phyloP scores from a whole-genome alignment of 1,140 invertebrate species.

The Musca vetustissima region DNA sequence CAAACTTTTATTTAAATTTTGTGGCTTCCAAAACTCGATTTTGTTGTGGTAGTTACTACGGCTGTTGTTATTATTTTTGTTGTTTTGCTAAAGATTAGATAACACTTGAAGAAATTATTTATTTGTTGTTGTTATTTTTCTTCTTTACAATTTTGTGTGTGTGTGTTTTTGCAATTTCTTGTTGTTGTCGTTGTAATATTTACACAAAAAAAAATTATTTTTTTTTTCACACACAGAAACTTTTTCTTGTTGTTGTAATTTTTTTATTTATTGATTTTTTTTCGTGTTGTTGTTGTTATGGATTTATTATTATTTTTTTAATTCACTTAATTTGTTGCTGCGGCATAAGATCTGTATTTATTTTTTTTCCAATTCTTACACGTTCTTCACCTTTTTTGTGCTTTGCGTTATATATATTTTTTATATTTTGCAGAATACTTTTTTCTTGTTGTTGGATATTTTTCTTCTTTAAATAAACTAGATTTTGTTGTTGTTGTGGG shows the following conservation, averaged over 20 bases:
- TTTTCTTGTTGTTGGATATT: slow-evolving; percentile 22
- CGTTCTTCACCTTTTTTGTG: slow-evolving; percentile 14
- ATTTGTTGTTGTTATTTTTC: no score
- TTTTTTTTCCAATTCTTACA: slow-evolving; percentile 8
- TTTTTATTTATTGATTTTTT: no score
- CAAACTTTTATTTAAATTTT: no score
- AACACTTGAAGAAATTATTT: slow-evolving; percentile 5
- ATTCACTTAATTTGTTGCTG: not conserved
- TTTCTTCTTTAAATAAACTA: slow-evolving; percentile 30
- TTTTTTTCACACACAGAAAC: no score
- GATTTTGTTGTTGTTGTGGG: not conserved
- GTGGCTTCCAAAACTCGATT: no score
- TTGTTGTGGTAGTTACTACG: not conserved
- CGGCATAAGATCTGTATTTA: not conserved
- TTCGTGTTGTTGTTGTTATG: slow-evolving; percentile 13
- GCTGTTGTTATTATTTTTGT: no score
- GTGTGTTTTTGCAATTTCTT: no score
- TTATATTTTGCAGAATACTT: slow-evolving; percentile 3
- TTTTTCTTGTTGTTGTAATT: not conserved
- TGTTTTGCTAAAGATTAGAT: not conserved
- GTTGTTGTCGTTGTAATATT: slow-evolving; percentile 4
- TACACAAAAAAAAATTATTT: no score
- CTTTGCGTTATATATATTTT: slow-evolving; percentile 1
- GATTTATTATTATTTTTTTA: not conserved
- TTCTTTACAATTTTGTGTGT: no score